phyloP scores from a whole-genome alignment of 2,797 vertebrate genomes.

The Pipistrellus nathusii region DNA sequence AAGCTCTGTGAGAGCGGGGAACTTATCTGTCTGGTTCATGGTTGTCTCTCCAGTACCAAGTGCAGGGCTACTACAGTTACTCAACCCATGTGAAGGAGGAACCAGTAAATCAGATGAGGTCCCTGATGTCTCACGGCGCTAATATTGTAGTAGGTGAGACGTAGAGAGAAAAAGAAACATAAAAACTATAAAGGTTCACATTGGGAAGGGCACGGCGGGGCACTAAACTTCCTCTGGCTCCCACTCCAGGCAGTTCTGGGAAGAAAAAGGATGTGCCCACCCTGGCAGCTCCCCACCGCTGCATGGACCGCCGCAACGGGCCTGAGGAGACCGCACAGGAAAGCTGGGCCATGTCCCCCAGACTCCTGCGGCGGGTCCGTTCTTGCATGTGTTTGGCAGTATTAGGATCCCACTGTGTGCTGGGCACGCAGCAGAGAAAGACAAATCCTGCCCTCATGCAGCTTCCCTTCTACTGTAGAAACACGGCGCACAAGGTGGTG shows the following conservation, averaged over 20 bases:
- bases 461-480: not conserved
- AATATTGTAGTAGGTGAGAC: not conserved
- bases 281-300: not conserved
- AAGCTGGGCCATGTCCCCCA: not conserved
- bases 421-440: accelerated
- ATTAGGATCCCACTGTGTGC: not conserved
- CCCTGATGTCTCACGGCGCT: not conserved
- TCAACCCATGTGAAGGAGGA: not conserved
- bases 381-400: not conserved
- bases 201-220: too few relatives aligned
- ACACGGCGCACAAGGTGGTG: not conserved
- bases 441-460: slow-evolving; percentile 47
- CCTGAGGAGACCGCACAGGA: not conserved
- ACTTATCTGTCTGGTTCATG: not conserved
- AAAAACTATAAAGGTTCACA: not conserved
- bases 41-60: not conserved
- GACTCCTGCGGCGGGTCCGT: not conserved
- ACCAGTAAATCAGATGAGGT: too few relatives aligned
- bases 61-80: not conserved
- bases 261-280: not conserved
- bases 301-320: not conserved
- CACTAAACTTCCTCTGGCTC: not conserved
- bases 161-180: accelerated
- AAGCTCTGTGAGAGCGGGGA: not conserved
- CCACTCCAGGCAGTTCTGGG: not conserved